phyloP scores from a whole-genome alignment of 2,113 vertebrate genomes.

The Galeopterus variegatus region DNA sequence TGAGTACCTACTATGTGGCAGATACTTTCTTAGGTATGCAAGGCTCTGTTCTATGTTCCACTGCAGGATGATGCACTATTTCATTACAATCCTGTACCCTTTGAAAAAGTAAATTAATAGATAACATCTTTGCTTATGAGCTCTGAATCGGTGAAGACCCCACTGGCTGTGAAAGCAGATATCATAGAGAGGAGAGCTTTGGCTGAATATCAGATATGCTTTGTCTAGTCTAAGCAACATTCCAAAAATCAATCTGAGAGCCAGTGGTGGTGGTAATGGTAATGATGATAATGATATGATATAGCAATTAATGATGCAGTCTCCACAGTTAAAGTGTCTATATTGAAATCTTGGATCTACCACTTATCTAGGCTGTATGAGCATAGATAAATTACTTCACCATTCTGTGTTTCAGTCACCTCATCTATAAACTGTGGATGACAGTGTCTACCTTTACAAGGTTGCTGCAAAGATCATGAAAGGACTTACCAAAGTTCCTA shows the following conservation, averaged over 20 bases:
- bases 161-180: not conserved
- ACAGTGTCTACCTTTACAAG: not conserved
- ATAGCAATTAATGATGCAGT: not conserved
- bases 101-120: conserved; percentile 16
- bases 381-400: not conserved
- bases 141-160: not conserved
- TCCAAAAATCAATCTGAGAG: not conserved
- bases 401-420: conserved; percentile 1
- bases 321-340: not conserved
- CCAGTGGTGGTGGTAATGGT: not conserved
- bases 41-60: not conserved
- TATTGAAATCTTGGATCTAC: not conserved
- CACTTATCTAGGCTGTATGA: not conserved
- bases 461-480: not conserved
- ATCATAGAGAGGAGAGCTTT: not conserved
- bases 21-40: not conserved
- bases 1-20: not conserved
- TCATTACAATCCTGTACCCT: not conserved
- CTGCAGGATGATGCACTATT: not conserved
- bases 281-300: not conserved
- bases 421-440: not conserved
- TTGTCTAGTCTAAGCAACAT: not conserved
- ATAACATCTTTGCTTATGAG: not conserved
- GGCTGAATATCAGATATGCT: not conserved
- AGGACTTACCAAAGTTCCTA: not conserved